Evolutionary conservation across 1,140 invertebrate species (phyloP).

Genomic region (Berghia stephanieae): DNA sequence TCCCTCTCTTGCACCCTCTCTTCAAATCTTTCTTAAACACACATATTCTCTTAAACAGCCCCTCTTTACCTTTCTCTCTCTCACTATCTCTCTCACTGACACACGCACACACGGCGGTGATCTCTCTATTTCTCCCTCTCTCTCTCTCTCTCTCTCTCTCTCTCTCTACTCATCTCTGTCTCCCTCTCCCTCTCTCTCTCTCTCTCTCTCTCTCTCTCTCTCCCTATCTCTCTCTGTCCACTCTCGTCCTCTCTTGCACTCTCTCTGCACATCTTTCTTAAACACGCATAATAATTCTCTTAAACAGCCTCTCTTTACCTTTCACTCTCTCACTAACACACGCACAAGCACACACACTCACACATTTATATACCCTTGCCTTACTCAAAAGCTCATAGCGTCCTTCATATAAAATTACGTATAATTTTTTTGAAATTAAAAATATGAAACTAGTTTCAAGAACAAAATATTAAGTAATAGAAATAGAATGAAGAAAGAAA

Average conservation of each 20-base stretch:
- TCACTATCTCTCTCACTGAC: conserved; percentile 11
- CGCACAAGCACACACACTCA: no score
- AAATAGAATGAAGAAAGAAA: no score
- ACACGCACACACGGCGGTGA: neutral
- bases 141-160: no score
- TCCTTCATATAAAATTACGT: no score
- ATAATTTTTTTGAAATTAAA: no score
- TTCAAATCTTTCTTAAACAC: neutral
- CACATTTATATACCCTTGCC: no score
- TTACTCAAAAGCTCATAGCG: no score
- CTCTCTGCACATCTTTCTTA: no score
- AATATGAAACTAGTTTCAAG: no score
- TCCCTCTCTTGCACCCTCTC: neutral
- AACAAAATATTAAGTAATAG: no score
- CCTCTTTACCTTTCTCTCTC: neutral
- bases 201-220: conserved; percentile 19
- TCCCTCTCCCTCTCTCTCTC: conserved; percentile 16
- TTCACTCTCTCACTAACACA: neutral
- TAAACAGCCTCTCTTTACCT: neutral
- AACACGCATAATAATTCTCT: no score
- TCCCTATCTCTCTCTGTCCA: neutral
- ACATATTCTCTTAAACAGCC: neutral
- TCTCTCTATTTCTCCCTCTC: neutral
- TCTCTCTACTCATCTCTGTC: no score
- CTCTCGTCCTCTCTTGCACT: neutral